Evolutionary conservation across 1,140 invertebrate species (phyloP).

Genomic region (Heliothis virescens): DNA sequence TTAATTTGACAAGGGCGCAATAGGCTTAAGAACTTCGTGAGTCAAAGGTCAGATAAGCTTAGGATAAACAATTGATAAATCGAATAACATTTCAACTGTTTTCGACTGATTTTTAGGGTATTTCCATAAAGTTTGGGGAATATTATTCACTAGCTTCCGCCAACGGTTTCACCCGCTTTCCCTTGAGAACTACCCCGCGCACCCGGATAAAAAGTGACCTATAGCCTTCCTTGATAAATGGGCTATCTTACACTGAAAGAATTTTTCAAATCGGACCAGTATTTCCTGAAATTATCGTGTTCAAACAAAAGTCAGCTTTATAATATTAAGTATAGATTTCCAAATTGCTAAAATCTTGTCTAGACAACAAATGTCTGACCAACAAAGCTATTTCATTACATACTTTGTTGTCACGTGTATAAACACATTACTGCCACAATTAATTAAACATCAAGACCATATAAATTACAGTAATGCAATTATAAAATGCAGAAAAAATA

Average conservation of each 20-base stretch:
- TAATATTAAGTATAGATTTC: too few species aligned
- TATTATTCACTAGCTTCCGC: too few species aligned
- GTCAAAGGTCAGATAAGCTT: constrained; percentile 15
- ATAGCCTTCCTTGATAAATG: too few species aligned
- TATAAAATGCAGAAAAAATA: constrained; percentile 46
- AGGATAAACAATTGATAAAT: background rate
- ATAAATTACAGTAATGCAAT: constrained; percentile 21
- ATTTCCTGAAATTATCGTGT: too few species aligned
- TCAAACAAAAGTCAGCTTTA: too few species aligned
- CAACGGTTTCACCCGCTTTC: too few species aligned
- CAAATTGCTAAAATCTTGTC: too few species aligned
- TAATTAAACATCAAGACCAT: constrained; percentile 36
- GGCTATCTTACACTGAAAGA: too few species aligned
- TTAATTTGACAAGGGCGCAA: constrained; percentile 15
- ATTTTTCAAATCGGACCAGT: too few species aligned
- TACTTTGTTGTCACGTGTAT: constrained; percentile 1
- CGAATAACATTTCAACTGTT: background rate
- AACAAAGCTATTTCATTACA: constrained; percentile 23
- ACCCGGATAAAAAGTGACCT: too few species aligned
- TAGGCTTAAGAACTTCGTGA: constrained; percentile 17
- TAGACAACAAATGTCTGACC: too few species aligned
- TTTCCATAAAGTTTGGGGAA: background rate
- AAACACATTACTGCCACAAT: constrained; percentile 18
- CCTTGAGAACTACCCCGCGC: too few species aligned
- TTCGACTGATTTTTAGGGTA: background rate